phyloP scores from a whole-genome alignment of 2,797 vertebrate genomes.

The Heteromormyrus szaboi region DNA sequence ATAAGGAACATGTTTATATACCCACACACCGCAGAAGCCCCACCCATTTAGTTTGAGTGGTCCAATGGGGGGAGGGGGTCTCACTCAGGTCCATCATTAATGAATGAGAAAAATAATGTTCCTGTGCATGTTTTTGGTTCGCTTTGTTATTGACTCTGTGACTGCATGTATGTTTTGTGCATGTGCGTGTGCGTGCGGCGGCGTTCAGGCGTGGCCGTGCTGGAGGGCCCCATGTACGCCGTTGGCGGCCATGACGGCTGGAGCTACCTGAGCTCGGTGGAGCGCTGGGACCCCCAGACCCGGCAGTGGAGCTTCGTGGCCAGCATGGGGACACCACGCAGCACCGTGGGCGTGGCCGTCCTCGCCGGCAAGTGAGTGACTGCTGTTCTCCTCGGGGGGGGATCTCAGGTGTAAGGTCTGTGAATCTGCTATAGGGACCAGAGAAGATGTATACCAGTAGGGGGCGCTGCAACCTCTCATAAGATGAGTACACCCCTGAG shows the following conservation, averaged over 20 bases:
- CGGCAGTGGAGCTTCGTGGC: constrained; percentile 98
- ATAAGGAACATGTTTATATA: not conserved
- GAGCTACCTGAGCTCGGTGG: constrained; percentile 96
- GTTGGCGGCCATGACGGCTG: constrained; percentile 95
- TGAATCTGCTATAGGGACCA: not conserved
- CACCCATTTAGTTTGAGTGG: not conserved
- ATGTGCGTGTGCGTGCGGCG: not conserved
- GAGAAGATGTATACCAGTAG: not conserved
- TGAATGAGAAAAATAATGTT: not conserved
- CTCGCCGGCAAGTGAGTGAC: constrained; percentile 85
- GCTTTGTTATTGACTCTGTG: not conserved
- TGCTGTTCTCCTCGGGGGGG: not conserved
- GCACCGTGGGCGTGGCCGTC: constrained; percentile 92
- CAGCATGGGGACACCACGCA: constrained; percentile 95
- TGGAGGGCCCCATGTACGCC: constrained; percentile 95
- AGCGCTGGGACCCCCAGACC: constrained; percentile 91
- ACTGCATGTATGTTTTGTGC: not conserved
- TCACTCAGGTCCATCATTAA: not conserved
- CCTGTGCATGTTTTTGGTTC: not conserved
- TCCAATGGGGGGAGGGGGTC: not conserved
- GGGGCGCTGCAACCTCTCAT: not conserved
- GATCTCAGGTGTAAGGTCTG: not conserved
- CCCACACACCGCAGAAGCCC: not conserved
- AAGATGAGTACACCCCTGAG: not conserved
- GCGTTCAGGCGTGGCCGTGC: constrained; percentile 79